phyloP scores from a whole-genome alignment of 2,113 vertebrate species.

The Malurus melanocephalus region DNA sequence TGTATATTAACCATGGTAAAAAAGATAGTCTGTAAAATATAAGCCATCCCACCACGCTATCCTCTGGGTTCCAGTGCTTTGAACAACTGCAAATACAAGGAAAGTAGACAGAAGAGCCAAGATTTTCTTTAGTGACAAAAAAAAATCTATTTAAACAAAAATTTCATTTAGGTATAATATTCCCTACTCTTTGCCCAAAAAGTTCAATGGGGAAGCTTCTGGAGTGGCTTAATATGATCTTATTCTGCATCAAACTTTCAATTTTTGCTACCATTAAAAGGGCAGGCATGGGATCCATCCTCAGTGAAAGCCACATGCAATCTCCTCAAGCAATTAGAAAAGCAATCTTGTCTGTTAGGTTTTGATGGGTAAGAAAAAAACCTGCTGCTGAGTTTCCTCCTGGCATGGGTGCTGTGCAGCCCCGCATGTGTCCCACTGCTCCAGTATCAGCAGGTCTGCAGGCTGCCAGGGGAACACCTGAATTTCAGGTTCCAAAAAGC shows the following conservation, averaged over 20 bases:
- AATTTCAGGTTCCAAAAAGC: not conserved
- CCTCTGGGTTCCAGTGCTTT: not conserved
- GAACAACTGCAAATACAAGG: not conserved
- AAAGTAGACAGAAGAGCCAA: not conserved
- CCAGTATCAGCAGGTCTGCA: not conserved
- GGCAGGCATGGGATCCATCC: not conserved
- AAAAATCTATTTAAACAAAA: not conserved
- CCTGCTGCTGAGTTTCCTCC: not conserved
- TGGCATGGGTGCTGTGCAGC: rapidly evolving
- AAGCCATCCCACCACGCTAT: not conserved
- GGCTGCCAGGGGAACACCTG: rapidly evolving
- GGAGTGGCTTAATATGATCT: not conserved
- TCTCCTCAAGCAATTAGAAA: not conserved
- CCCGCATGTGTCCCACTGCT: rapidly evolving
- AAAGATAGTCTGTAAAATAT: not conserved
- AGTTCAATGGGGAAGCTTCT: not conserved
- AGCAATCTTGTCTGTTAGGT: not conserved
- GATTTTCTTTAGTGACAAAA: not conserved
- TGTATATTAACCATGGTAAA: not conserved
- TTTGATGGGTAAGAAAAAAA: not conserved
- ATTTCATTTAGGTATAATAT: not conserved
- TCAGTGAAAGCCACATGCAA: not conserved
- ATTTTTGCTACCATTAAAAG: not conserved
- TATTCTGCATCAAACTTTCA: not conserved
- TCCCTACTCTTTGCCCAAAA: not conserved